Evolutionary conservation across 2,113 vertebrate species (phyloP).

Genomic region (Osmerus eperlanus): DNA sequence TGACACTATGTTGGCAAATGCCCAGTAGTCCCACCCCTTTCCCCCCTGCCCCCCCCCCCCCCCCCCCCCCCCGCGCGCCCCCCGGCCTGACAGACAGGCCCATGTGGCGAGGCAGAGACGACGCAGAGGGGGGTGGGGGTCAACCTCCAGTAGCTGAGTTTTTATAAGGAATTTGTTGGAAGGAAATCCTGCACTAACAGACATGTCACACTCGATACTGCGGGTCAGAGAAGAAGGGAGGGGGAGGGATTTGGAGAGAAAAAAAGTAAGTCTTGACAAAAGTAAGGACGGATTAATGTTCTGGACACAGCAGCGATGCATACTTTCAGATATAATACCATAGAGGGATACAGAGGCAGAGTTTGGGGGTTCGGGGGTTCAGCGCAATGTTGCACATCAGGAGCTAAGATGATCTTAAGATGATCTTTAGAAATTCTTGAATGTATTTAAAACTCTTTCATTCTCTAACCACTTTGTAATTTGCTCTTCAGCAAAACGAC

Average conservation of each 20-base stretch:
- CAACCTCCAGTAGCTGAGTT: conserved; percentile 8
- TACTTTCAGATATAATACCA: no score
- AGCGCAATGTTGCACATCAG: no score
- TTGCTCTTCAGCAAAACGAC: no score
- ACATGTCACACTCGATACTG: conserved; percentile 28
- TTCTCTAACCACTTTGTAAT: no score
- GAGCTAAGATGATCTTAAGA: no score
- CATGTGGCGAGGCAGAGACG: conserved; percentile 43
- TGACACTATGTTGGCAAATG: no score
- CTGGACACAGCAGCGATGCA: no score
- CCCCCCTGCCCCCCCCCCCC: background rate
- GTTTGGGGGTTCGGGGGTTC: no score
- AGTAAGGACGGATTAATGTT: no score
- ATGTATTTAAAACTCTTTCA: no score
- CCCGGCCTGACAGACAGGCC: conserved; percentile 51
- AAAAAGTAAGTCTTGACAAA: background rate
- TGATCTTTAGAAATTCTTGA: no score
- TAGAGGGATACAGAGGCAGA: no score
- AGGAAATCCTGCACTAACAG: conserved; percentile 46
- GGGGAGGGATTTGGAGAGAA: background rate
- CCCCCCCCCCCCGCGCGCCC: background rate
- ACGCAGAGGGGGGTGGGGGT: background rate
- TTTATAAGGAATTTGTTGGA: conserved; percentile 50
- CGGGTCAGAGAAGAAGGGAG: background rate
- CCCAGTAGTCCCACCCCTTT: background rate